These are phyloP conservation scores for Tachystola acroxantha DNA, from an alignment of 2,888 invertebrate species.

Conservation along the genomic window DNA sequence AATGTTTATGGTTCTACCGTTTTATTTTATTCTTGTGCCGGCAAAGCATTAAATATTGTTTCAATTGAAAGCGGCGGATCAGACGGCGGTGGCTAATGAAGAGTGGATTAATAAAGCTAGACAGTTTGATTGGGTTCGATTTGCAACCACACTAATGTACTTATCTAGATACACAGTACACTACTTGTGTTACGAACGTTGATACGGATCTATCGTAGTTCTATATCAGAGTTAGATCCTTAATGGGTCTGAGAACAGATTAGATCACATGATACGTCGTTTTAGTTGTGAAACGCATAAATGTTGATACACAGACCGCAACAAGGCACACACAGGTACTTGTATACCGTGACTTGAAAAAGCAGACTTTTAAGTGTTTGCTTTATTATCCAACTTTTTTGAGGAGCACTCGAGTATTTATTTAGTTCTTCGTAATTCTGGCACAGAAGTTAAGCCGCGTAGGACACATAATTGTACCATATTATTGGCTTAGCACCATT, in stretches of 20 bases:
- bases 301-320: conserved; percentile 4
- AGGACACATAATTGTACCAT: too few species aligned
- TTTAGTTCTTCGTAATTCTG: too few species aligned
- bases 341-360: not conserved
- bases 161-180: conserved; percentile 27
- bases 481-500: too few species aligned
- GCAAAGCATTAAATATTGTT: conserved; percentile 75
- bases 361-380: not conserved
- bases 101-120: conserved; percentile 60
- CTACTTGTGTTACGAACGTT: conserved; percentile 53
- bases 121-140: conserved; percentile 62
- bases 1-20: conserved; percentile 78
- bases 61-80: conserved; percentile 76
- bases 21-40: conserved; percentile 73
- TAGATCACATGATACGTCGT: conserved; percentile 9
- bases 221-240: conserved; percentile 2
- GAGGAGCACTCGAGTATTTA: too few species aligned
- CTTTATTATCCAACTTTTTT: too few species aligned
- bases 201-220: conserved; percentile 30
- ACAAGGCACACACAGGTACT: too few species aligned
- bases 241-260: conserved; percentile 18
- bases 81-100: conserved; percentile 66
- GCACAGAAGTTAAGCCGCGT: too few species aligned
- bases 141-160: conserved; percentile 46
- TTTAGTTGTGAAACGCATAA: conserved; percentile 6